phyloP scores from a whole-genome alignment of 2,888 invertebrate species.

The Andrena bucephala region DNA sequence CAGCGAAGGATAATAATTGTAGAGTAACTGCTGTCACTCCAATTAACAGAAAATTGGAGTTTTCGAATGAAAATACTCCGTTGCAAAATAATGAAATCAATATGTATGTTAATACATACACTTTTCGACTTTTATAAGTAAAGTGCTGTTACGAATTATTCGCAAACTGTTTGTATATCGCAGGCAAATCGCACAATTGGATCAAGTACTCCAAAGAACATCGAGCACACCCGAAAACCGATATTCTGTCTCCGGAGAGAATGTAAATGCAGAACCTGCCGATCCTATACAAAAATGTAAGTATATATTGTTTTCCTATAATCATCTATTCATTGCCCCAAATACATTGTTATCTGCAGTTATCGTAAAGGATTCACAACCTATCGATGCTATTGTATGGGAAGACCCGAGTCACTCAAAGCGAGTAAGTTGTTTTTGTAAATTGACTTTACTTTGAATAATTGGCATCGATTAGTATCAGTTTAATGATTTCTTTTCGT shows the following conservation, averaged over 20 bases:
- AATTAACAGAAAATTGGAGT: slow-evolving; percentile 77
- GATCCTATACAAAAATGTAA: slow-evolving; percentile 72
- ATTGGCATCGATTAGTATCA: neutral
- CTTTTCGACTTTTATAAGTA: neutral
- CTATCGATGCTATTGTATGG: slow-evolving; percentile 90
- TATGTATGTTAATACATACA: slow-evolving; percentile 59
- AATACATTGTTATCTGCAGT: slow-evolving; percentile 62
- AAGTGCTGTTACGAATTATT: neutral
- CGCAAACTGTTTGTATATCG: neutral
- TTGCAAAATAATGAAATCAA: slow-evolving; percentile 74
- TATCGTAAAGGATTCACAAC: slow-evolving; percentile 86
- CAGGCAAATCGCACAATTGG: slow-evolving; percentile 80
- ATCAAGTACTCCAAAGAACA: slow-evolving; percentile 77
- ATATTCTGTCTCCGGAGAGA: slow-evolving; percentile 76
- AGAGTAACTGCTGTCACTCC: slow-evolving; percentile 7
- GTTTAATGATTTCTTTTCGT: neutral
- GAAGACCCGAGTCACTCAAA: slow-evolving; percentile 86
- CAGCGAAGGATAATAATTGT: neutral
- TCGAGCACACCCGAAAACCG: slow-evolving; percentile 77
- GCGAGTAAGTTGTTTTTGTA: slow-evolving; percentile 47
- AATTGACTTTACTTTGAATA: neutral
- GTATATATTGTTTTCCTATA: slow-evolving; percentile 22
- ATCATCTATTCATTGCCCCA: neutral
- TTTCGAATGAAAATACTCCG: slow-evolving; percentile 71
- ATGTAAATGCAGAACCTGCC: slow-evolving; percentile 70